phyloP scores from a whole-genome alignment of 1,140 invertebrate genomes.

The Cherax destructor region DNA sequence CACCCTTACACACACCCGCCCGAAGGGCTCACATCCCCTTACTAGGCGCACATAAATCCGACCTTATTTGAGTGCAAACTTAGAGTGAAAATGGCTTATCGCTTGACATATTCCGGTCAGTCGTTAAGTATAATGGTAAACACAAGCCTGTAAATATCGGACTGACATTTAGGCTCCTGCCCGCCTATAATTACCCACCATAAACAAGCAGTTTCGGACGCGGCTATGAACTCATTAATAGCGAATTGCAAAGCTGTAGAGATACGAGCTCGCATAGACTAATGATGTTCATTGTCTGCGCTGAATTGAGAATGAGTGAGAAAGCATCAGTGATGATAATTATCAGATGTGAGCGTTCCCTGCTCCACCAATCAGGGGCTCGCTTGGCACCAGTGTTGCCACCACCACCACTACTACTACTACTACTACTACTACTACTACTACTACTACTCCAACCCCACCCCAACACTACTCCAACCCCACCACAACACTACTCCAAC shows the following conservation, averaged over 20 bases:
- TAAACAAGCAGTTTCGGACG: conserved; percentile 69
- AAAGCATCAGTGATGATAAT: conserved; percentile 69
- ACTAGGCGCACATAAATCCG: conserved; percentile 47
- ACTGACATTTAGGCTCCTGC: conserved; percentile 63
- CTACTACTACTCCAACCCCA: neutral
- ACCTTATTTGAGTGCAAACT: conserved; percentile 61
- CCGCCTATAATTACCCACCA: conserved; percentile 66
- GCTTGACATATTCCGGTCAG: conserved; percentile 67
- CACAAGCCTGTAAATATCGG: conserved; percentile 69
- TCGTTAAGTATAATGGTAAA: conserved; percentile 68
- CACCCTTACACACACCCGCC: conserved; percentile 35
- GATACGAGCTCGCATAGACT: conserved; percentile 69
- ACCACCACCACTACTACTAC: neutral
- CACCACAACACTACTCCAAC: neutral
- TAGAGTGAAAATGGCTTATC: conserved; percentile 69
- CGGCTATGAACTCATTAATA: conserved; percentile 69
- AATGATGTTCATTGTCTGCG: conserved; percentile 70
- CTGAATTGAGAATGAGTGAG: conserved; percentile 70
- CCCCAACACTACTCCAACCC: neutral
- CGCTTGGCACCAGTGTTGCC: conserved; percentile 52
- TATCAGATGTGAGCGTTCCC: conserved; percentile 57
- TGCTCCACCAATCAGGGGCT: conserved; percentile 52
- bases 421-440: neutral
- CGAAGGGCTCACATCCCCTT: conserved; percentile 14
- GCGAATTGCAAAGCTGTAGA: conserved; percentile 70